A percentile compares a stretch with the other conserved stretches of the same genome.
phyloP scores from a whole-genome alignment of 2,888 invertebrate genomes.

The Amiota mariae region DNA sequence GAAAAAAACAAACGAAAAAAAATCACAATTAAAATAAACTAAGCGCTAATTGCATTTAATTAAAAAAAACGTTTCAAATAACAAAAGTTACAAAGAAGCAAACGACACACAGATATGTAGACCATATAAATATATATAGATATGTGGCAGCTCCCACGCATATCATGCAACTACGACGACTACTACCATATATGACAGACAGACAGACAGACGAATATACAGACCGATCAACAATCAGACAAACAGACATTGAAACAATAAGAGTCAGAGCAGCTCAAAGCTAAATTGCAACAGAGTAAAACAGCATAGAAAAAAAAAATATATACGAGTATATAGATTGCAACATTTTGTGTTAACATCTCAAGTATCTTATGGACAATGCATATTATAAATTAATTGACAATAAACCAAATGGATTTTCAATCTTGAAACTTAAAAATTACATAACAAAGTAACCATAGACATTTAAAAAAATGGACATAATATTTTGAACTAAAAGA shows the following conservation, averaged over 20 bases:
- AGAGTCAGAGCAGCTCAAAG: slow-evolving; percentile 17
- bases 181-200: background rate
- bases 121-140: no score
- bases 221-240: background rate
- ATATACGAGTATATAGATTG: no score
- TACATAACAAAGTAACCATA: no score
- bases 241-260: slow-evolving; percentile 2
- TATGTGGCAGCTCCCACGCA: slow-evolving; percentile 20
- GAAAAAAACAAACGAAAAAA: background rate
- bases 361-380: no score
- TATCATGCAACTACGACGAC: slow-evolving; percentile 4
- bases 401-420: no score
- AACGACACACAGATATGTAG: background rate
- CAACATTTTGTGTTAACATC: no score
- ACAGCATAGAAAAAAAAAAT: background rate
- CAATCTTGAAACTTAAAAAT: no score
- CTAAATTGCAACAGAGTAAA: slow-evolving; percentile 18
- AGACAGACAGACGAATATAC: background rate
- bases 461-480: no score
- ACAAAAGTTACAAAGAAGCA: slow-evolving; percentile 11
- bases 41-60: slow-evolving; percentile 29
- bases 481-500: no score
- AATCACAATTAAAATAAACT: slow-evolving; percentile 22
- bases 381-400: no score
- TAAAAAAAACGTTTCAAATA: slow-evolving; percentile 28